Base-by-base conservation (phyloP, 2,888 invertebrate species). In the Pollenia amentaria region DNA sequence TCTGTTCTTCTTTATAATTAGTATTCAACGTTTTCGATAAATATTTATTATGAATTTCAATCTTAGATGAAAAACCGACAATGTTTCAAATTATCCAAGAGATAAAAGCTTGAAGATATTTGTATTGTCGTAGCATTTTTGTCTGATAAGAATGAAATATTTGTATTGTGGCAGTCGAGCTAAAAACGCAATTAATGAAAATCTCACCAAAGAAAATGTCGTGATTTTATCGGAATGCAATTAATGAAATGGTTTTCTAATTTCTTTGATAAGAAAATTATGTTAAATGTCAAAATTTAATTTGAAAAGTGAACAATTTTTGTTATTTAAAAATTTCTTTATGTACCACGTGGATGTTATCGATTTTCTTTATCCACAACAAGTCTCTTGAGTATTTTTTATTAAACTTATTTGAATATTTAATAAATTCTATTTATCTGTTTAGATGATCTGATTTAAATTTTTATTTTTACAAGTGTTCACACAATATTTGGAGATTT, bases 401-500 rank as follows among this genome's bases (percentile, higher is more conserved):
- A 12, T 44, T 55, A 18, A 46, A 70, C 60, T 62, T 51, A 70
- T 72, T 70, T 80, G 64, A 80, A 80, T 80, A 80, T 80, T 72
- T 48, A 73, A 73, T 65, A 80, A 80, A 44, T 55, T 46, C 38
- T 48, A 46, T 76, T 76, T 82, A 85, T 87, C 87, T 67, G 48
- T 44, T 48, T 2, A 67, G 67, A 76, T 87, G 76, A 84, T 84
- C 87, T 84, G 76, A 84, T 87, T 87, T 84, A 80, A 87, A 87
- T 87, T 84, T 84, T 18, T 87, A 87, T 87, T 87, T n/a, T 87
- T 87, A 87, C 84, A 87, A 87, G 87, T 84, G 84, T 77, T 84
- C 76, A 84, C 84, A 80, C 84, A 87, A 72, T 73, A 84, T 84
- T 57, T 16, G 14, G 40, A 60, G 73, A 82, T 76, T 79, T 72